Percentiles rank a stretch among this genome's conserved stretches.
phyloP scores from a whole-genome alignment of 2,113 vertebrate species.

The Natator depressus region DNA sequence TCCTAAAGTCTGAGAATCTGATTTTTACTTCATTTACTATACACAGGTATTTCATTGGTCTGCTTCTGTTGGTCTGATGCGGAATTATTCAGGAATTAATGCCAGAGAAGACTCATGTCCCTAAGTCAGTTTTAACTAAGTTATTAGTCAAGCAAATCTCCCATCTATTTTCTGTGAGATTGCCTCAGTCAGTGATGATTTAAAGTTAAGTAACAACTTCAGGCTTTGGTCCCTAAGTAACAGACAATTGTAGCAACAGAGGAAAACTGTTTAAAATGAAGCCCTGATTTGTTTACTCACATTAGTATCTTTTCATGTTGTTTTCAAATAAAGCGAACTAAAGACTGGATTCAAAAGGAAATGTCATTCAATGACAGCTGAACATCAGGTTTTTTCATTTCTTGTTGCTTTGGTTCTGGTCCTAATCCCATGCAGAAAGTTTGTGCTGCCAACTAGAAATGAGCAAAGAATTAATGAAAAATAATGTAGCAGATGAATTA shows the following conservation, averaged over 20 bases:
- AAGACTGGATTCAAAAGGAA: neutral
- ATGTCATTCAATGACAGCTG: neutral
- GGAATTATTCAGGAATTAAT: neutral
- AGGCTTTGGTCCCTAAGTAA: neutral
- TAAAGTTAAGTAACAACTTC: neutral
- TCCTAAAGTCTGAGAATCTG: neutral
- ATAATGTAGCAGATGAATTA: neutral
- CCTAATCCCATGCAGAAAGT: neutral
- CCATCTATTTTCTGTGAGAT: neutral
- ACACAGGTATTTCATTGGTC: neutral
- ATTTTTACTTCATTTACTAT: neutral
- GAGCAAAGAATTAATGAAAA: constrained; percentile 24
- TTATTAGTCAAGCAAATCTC: neutral
- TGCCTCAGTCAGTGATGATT: neutral
- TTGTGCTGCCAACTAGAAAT: neutral
- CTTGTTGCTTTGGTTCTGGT: neutral
- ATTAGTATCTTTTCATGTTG: neutral
- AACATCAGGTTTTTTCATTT: neutral
- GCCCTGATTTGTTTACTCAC: neutral
- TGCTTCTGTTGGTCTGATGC: neutral
- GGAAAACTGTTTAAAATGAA: neutral
- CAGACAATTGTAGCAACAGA: neutral
- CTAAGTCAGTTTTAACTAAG: neutral
- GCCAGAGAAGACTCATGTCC: neutral
- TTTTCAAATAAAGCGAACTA: neutral